Evolutionary conservation across 2,888 invertebrate genomes (phyloP), one percentile per base, ranked within the genome.

Genomic region (Octodonta nipae): DNA sequence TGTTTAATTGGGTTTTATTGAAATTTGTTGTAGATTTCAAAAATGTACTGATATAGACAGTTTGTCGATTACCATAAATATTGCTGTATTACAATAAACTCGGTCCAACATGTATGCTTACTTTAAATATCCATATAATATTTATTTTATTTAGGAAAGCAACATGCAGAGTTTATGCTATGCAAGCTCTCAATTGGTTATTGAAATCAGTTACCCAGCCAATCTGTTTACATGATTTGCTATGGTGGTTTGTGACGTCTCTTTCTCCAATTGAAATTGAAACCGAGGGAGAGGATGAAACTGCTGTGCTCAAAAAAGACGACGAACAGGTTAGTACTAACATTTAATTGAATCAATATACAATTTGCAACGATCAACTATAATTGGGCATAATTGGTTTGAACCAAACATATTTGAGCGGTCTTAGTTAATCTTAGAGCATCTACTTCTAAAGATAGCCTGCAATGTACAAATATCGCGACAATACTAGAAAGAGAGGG

Each of bases 111-210:
- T n/a, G n/a, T n/a, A n/a, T n/a, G n/a, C n/a, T n/a, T n/a, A n/a
- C n/a, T n/a, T n/a, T n/a, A n/a, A n/a, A n/a, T n/a, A n/a, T n/a
- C n/a, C n/a, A n/a, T n/a, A n/a, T 15, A 16, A 32, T 11, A 11
- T 30, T 24, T 26, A 29, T 24, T 31, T 26, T 28, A 40, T 46
- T 24, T 34, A 56, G 82, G 14, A 75, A 80, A 34, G 81, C 82
- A 30, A 79, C 79, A 17, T 75, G 87, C 52, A 63, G 89, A 38
- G 83, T 91, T 49, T 78, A 84, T 61, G 84, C 89, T 2, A 78
- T 93, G 70, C 88, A 91, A 71, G 91, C 92, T 0, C 67, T 95
- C 45, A 93, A 93, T 58, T 98, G 96, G 96, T 64, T 98, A 13
- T 64, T 96, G 27, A 73, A 89, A 31, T 88, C 83, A 32, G 85